Percentiles rank a stretch among this genome's conserved stretches.
Conservation (phyloP, 2,888 invertebrate species). For the Aphrophora alni region DNA sequence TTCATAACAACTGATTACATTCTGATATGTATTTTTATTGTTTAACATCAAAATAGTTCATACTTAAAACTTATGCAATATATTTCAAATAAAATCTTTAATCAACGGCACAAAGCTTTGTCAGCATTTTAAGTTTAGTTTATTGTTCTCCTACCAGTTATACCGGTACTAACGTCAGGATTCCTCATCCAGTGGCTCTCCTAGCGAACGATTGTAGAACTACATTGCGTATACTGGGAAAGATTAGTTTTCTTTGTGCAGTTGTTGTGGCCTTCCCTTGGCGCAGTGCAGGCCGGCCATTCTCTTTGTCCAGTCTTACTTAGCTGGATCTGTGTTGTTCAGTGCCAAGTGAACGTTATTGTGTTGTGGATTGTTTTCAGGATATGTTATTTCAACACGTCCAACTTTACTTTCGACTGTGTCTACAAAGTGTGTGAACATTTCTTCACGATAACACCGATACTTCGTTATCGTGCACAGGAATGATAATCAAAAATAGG, state of each 20-base stretch:
- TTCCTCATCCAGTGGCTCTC: neutral
- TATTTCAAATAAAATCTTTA: too few relatives aligned
- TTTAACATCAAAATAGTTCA: too few relatives aligned
- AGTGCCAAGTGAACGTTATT: constrained; percentile 30
- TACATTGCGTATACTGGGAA: constrained; percentile 34
- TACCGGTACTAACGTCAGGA: too few relatives aligned
- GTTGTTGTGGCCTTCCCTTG: constrained; percentile 21
- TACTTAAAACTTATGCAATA: too few relatives aligned
- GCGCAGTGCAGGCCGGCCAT: constrained; percentile 29
- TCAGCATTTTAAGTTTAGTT: too few relatives aligned
- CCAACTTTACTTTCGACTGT: neutral
- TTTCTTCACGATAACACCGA: constrained; percentile 2
- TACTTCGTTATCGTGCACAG: neutral
- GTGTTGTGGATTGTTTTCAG: constrained; percentile 30
- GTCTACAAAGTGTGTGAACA: constrained; percentile 5
- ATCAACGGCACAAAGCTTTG: too few relatives aligned
- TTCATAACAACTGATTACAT: too few relatives aligned
- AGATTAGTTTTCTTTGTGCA: constrained; percentile 43
- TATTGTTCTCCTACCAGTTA: too few relatives aligned
- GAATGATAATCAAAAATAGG: constrained; percentile 9
- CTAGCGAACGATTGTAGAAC: neutral
- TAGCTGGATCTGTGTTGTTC: constrained; percentile 28
- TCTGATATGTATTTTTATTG: too few relatives aligned
- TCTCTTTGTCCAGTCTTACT: constrained; percentile 26
- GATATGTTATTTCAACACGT: constrained; percentile 19